These are phyloP conservation scores for Rhodeus uyekii DNA, from an alignment of 2,797 vertebrate species.

Conservation along the genomic window DNA sequence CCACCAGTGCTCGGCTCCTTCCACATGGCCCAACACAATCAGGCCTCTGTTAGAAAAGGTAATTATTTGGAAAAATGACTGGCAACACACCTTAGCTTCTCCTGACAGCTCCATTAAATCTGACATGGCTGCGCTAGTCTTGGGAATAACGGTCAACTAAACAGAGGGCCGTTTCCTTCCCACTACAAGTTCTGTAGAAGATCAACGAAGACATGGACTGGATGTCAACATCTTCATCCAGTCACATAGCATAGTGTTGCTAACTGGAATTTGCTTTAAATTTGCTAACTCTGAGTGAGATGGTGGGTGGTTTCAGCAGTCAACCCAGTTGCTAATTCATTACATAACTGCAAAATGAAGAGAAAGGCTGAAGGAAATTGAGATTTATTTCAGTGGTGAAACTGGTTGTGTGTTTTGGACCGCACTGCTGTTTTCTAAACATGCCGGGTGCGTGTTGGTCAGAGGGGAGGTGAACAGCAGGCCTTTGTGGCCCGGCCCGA, in stretches of 20 bases:
- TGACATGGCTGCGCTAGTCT: conserved; percentile 61
- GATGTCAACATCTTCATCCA: conserved; percentile 25
- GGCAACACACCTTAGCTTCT: conserved; percentile 68
- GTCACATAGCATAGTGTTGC: conserved; percentile 15
- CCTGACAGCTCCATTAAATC: conserved; percentile 71
- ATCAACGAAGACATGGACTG: neutral
- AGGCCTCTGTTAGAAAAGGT: conserved; percentile 67
- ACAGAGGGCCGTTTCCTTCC: neutral
- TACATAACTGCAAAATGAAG: conserved; percentile 67
- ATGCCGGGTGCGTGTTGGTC: conserved; percentile 69
- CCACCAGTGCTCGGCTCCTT: conserved; percentile 10
- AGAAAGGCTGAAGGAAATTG: conserved; percentile 71
- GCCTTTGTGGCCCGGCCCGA: conserved; percentile 68
- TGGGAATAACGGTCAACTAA: conserved; percentile 53
- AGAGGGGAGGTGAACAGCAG: conserved; percentile 69
- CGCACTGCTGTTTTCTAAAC: conserved; percentile 72
- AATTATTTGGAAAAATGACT: conserved; percentile 71
- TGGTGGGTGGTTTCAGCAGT: conserved; percentile 47
- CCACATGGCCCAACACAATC: conserved; percentile 63
- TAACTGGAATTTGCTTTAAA: no score
- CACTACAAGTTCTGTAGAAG: neutral
- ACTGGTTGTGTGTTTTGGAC: conserved; percentile 74
- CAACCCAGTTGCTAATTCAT: conserved; percentile 65
- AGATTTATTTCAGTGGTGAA: conserved; percentile 73
- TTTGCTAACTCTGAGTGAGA: conserved; percentile 19